These are phyloP conservation scores for Campoplex capitator DNA, from an alignment of 2,888 invertebrate genomes.

Conservation along the genomic window DNA sequence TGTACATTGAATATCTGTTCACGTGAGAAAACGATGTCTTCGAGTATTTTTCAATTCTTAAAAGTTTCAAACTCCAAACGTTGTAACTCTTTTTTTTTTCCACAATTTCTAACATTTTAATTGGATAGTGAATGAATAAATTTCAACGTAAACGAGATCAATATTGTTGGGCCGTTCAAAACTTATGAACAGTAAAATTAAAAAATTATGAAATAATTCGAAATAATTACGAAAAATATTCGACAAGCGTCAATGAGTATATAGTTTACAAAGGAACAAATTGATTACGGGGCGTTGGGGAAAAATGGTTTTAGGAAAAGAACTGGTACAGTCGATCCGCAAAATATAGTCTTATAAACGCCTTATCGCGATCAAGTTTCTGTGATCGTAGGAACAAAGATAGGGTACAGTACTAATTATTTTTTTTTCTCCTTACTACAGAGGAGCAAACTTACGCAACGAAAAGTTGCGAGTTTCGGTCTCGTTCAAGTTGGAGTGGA, in stretches of 20 bases:
- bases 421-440: constrained; percentile 5
- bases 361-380: constrained; percentile 12
- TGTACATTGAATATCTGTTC: not conserved
- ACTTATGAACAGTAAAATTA: not conserved
- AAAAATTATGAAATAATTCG: not conserved
- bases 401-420: constrained; percentile 4
- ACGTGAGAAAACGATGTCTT: too few relatives aligned
- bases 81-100: not conserved
- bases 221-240: too few relatives aligned
- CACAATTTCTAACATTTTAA: not conserved
- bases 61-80: not conserved
- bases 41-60: too few relatives aligned
- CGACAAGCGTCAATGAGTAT: not conserved
- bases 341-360: not conserved
- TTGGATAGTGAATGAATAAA: not conserved
- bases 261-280: not conserved
- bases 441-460: constrained; percentile 34
- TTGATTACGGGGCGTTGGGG: not conserved
- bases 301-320: not conserved
- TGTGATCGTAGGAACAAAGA: constrained; percentile 2
- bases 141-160: not conserved
- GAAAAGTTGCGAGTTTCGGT: constrained; percentile 38
- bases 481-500: constrained; percentile 16
- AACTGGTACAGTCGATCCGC: not conserved
- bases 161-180: not conserved